Conservation (phyloP, 2,113 vertebrate genomes). For the Archilochus colubris region DNA sequence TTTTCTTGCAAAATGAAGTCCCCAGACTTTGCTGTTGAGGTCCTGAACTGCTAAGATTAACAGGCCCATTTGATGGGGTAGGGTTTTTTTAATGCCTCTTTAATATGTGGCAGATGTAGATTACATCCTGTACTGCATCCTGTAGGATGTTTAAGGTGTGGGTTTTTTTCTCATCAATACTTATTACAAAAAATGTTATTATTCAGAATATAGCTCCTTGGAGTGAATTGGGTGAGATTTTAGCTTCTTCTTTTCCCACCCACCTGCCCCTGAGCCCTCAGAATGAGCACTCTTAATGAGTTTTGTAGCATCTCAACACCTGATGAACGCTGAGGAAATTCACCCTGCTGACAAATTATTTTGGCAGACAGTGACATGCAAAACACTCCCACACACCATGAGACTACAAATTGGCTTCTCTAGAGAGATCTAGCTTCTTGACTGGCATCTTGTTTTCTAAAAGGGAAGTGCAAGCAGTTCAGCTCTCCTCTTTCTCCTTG, state of each 20-base stretch:
- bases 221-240: not conserved
- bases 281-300: not conserved
- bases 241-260: not conserved
- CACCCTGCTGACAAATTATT: constrained; percentile 37
- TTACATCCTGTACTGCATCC: not conserved
- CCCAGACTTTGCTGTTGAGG: not conserved
- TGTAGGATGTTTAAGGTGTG: not conserved
- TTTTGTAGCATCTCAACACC: constrained; percentile 23
- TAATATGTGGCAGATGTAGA: not conserved
- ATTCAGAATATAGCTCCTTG: not conserved
- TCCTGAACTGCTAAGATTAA: not conserved
- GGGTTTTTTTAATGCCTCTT: not conserved
- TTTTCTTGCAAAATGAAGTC: not conserved
- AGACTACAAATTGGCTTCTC: constrained; percentile 34
- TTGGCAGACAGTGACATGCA: constrained; percentile 38
- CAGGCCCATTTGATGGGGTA: not conserved
- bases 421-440: constrained; percentile 11
- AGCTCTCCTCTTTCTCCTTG: not conserved
- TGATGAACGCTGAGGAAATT: constrained; percentile 31
- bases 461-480: not conserved
- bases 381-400: not conserved
- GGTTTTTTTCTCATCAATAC: not conserved
- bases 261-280: not conserved
- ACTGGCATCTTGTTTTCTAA: not conserved
- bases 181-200: not conserved